Conservation (phyloP, 2,888 invertebrate species). For the Tetrapedia diversipes region DNA sequence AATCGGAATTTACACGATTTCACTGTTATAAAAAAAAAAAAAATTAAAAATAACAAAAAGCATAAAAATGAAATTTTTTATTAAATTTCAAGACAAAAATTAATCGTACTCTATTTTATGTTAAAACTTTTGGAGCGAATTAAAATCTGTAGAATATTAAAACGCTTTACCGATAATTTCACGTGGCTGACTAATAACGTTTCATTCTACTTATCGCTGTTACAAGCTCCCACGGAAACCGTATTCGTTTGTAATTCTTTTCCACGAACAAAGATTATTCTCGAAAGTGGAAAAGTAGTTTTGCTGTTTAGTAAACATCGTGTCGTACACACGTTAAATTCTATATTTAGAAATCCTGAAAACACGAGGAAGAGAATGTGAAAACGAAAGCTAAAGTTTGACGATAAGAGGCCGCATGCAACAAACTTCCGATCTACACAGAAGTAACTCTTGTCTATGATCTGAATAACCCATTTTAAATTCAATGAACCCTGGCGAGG, state of each 20-base stretch:
- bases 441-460: slow-evolving; percentile 48
- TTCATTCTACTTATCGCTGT: not conserved
- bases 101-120: too few species aligned
- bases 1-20: not conserved
- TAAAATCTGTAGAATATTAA: too few species aligned
- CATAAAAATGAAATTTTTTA: too few species aligned
- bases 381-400: slow-evolving; percentile 9
- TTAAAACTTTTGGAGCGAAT: too few species aligned
- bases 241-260: not conserved
- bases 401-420: slow-evolving; percentile 43
- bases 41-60: too few species aligned
- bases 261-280: not conserved
- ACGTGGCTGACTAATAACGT: slow-evolving; percentile 9
- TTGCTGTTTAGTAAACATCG: not conserved
- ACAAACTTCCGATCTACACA: slow-evolving; percentile 33
- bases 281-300: not conserved
- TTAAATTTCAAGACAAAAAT: not conserved
- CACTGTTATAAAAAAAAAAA: not conserved
- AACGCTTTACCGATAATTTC: too few species aligned
- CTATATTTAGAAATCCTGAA: not conserved
- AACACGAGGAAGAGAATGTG: not conserved
- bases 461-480: slow-evolving; percentile 43
- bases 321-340: not conserved
- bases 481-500: slow-evolving; percentile 30
- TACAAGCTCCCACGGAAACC: not conserved